A percentile compares a stretch with the other conserved stretches of the same genome.
Evolutionary conservation across 2,797 vertebrate genomes (phyloP).

Genomic region (Eospalax fontanierii): DNA sequence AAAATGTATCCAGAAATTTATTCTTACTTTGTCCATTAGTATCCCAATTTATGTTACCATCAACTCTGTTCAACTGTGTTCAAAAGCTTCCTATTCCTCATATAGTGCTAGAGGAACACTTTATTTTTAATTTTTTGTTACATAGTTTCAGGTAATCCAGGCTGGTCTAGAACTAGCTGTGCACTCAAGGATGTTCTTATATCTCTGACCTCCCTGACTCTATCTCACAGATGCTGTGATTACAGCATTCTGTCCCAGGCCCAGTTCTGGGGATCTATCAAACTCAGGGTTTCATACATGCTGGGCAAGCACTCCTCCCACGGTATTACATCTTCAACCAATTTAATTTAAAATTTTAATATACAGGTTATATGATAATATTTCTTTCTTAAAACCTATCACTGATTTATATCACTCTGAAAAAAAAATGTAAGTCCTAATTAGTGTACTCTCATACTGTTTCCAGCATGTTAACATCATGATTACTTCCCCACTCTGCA

Average conservation of each 20-base stretch:
- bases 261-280: too few relatives aligned
- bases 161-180: background rate
- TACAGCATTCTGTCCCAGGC: background rate
- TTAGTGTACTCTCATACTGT: background rate
- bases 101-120: background rate
- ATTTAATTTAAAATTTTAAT: background rate
- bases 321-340: background rate
- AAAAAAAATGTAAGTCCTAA: background rate
- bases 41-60: too few relatives aligned
- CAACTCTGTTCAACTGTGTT: too few relatives aligned
- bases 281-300: background rate
- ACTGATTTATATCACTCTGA: background rate
- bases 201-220: background rate
- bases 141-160: background rate
- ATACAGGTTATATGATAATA: slow-evolving; percentile 10
- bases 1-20: slow-evolving; percentile 42
- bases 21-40: too few relatives aligned
- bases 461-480: background rate
- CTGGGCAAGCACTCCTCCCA: background rate
- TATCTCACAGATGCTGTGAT: background rate
- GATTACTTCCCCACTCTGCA: slow-evolving; percentile 5
- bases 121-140: background rate
- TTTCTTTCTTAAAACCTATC: background rate
- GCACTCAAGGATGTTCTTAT: background rate
- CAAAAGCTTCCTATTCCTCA: background rate